phyloP scores from a whole-genome alignment of 2,888 invertebrate genomes.

The Dinocampus coccinellae region DNA sequence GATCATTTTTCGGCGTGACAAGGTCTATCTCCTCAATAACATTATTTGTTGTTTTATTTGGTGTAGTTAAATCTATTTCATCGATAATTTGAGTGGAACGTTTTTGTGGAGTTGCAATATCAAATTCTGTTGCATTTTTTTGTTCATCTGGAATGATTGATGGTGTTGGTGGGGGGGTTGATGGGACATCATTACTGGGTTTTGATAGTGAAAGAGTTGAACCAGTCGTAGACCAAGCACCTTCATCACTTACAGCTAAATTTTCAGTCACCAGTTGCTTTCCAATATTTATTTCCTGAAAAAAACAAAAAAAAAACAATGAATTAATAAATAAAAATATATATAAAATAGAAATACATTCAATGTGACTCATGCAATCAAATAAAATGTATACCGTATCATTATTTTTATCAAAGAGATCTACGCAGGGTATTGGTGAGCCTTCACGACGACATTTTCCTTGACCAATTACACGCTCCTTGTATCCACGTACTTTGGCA shows the following conservation, averaged over 20 bases:
- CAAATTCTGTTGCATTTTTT: background rate
- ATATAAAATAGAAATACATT: slow-evolving; percentile 5
- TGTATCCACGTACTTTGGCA: slow-evolving; percentile 82
- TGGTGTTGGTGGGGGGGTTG: slow-evolving; percentile 41
- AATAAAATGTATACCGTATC: slow-evolving; percentile 65
- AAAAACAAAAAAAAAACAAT: too few relatives aligned
- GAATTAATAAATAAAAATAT: background rate
- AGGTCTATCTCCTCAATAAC: slow-evolving; percentile 51
- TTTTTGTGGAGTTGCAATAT: slow-evolving; percentile 13
- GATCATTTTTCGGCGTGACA: slow-evolving; percentile 49
- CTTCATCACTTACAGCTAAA: slow-evolving; percentile 70
- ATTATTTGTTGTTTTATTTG: slow-evolving; percentile 33
- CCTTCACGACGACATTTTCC: slow-evolving; percentile 74
- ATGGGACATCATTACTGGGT: slow-evolving; percentile 55
- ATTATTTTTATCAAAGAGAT: slow-evolving; percentile 79
- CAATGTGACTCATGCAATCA: background rate
- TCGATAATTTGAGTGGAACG: slow-evolving; percentile 31
- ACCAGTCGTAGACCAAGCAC: slow-evolving; percentile 53
- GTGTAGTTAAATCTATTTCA: slow-evolving; percentile 51
- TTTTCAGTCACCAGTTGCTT: slow-evolving; percentile 74
- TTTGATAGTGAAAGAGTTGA: slow-evolving; percentile 54
- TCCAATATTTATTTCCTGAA: slow-evolving; percentile 75
- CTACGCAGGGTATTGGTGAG: slow-evolving; percentile 83
- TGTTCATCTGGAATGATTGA: slow-evolving; percentile 6
- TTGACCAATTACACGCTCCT: slow-evolving; percentile 68